These are phyloP conservation scores for Palythoa caribaeorum DNA, from an alignment of 92 coral and sea anemone genomes.

Conservation along the genomic window DNA sequence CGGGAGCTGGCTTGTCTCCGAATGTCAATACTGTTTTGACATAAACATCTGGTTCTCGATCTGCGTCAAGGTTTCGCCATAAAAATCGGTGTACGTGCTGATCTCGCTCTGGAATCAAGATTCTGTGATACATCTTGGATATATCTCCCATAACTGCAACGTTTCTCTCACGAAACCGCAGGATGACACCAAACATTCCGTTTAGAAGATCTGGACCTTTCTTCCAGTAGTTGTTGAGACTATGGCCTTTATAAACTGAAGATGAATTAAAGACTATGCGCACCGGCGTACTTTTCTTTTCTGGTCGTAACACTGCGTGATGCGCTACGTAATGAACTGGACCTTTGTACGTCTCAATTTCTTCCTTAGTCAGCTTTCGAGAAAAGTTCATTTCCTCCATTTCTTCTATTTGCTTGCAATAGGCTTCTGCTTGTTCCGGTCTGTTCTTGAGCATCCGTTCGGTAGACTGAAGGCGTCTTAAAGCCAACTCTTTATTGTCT, in stretches of 20 bases:
- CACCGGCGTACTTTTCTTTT: slow-evolving; percentile 68
- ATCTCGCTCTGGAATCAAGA: slow-evolving; percentile 63
- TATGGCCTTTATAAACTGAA: slow-evolving; percentile 65
- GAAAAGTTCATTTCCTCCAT: slow-evolving; percentile 68
- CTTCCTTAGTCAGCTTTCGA: slow-evolving; percentile 58
- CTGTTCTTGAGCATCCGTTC: slow-evolving; percentile 2
- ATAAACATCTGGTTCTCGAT: neutral
- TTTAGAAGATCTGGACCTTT: slow-evolving; percentile 69
- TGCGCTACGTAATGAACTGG: slow-evolving; percentile 69
- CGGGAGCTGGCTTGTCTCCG: slow-evolving; percentile 80
- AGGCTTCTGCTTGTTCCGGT: slow-evolving; percentile 54
- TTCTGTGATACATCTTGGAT: slow-evolving; percentile 66
- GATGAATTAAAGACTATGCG: slow-evolving; percentile 68
- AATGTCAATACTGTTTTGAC: slow-evolving; percentile 9
- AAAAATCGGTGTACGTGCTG: slow-evolving; percentile 74
- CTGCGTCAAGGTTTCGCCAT: slow-evolving; percentile 21
- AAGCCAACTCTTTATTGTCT: slow-evolving; percentile 26
- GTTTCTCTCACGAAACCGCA: slow-evolving; percentile 62
- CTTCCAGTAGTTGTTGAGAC: slow-evolving; percentile 30
- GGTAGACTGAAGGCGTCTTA: slow-evolving; percentile 19
- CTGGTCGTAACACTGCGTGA: slow-evolving; percentile 61
- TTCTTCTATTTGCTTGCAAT: slow-evolving; percentile 63
- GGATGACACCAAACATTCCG: slow-evolving; percentile 60
- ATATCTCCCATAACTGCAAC: slow-evolving; percentile 63
- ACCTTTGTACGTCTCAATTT: slow-evolving; percentile 47